A percentile compares a stretch with the other conserved stretches of the same genome.
Conservation (phyloP, 1,140 invertebrate genomes). For the Penaeus indicus region DNA sequence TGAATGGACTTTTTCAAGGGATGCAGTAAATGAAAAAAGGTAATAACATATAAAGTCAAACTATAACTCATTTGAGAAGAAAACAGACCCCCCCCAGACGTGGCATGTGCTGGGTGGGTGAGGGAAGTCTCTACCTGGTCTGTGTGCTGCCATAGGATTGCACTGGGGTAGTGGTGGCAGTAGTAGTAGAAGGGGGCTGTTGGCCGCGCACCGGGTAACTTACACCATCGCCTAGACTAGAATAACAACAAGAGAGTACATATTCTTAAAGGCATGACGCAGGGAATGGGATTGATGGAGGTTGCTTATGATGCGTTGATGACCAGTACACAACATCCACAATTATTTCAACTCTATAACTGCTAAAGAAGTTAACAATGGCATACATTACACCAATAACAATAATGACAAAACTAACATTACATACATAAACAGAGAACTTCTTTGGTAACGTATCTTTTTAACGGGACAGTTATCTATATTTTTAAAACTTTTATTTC, state of each 20-base stretch:
- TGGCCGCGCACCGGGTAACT: slow-evolving; percentile 84
- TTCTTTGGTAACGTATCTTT: too few relatives aligned
- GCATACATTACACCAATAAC: too few relatives aligned
- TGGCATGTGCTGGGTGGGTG: slow-evolving; percentile 31
- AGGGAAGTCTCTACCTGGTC: slow-evolving; percentile 79
- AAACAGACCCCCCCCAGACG: background rate
- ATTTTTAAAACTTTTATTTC: too few relatives aligned
- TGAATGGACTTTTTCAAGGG: background rate
- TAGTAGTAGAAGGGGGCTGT: slow-evolving; percentile 71
- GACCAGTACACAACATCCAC: slow-evolving; percentile 4
- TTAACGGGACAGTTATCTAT: too few relatives aligned
- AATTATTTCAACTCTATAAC: background rate
- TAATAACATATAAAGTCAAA: too few relatives aligned
- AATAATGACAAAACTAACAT: too few relatives aligned
- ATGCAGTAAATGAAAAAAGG: background rate
- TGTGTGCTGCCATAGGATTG: slow-evolving; percentile 90
- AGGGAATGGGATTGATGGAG: slow-evolving; percentile 16
- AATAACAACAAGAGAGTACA: slow-evolving; percentile 47
- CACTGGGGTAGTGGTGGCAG: slow-evolving; percentile 58
- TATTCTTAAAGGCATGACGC: slow-evolving; percentile 32
- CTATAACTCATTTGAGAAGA: slow-evolving; percentile 17
- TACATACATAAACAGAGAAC: too few relatives aligned
- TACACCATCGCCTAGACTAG: slow-evolving; percentile 90
- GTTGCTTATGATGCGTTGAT: background rate
- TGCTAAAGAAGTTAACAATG: background rate